A percentile compares a stretch with the other conserved stretches of the same genome.
Evolutionary conservation across 2,113 vertebrate species (phyloP).

Genomic region (Greenwoodochromis staneri): DNA sequence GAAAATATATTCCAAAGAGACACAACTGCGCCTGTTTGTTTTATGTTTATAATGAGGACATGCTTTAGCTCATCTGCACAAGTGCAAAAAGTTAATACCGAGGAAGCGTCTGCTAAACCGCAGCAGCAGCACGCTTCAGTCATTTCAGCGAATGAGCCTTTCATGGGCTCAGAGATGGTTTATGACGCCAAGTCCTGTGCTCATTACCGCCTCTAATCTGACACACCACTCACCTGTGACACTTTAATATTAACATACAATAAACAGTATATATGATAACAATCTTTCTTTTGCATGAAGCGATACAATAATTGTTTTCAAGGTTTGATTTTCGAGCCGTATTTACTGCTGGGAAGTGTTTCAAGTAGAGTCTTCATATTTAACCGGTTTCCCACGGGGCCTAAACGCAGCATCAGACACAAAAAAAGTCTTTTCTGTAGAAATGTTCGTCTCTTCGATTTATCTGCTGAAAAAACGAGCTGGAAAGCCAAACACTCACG

Average conservation of each 20-base stretch:
- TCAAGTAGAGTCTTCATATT: conserved; percentile 24
- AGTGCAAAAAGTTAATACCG: not conserved
- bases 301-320: not conserved
- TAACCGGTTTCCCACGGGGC: conserved; percentile 43
- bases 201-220: not conserved
- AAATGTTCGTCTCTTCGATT: conserved; percentile 28
- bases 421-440: conserved; percentile 1
- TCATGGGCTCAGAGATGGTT: not conserved
- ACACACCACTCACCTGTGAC: not conserved
- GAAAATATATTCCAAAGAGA: not conserved
- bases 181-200: not conserved
- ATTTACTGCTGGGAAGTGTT: not conserved
- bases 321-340: not conserved
- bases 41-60: not conserved
- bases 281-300: not conserved
- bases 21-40: not conserved
- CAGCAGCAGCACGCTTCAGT: not conserved
- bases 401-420: conserved; percentile 7
- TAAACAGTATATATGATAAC: not conserved
- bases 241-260: not conserved
- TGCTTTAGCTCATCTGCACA: not conserved
- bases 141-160: not conserved
- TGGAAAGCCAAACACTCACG: not conserved
- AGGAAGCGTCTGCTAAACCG: not conserved
- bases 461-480: conserved; percentile 22